A percentile compares a stretch with the other conserved stretches of the same genome.
Conservation (phyloP, 2,888 invertebrate species). For the Tipula helvola region DNA sequence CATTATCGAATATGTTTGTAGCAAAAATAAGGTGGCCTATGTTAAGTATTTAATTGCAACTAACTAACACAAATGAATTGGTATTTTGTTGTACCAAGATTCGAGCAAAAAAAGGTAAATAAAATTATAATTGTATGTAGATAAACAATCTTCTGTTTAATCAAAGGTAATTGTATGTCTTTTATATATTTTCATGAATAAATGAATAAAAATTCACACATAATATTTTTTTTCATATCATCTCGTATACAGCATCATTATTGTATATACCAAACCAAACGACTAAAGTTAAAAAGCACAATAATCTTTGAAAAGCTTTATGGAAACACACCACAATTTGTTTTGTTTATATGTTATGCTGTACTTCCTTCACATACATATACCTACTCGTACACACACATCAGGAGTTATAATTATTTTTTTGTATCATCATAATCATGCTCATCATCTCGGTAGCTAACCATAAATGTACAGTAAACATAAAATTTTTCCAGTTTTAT, state of each 20-base stretch:
- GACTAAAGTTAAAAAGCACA: background rate
- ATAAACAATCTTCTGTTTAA: background rate
- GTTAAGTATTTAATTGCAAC: background rate
- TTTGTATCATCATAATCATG: background rate
- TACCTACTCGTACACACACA: background rate
- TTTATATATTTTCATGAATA: background rate
- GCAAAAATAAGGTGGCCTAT: background rate
- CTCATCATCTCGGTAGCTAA: background rate
- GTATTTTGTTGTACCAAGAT: background rate
- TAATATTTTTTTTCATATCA: background rate
- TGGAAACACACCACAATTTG: background rate
- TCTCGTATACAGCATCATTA: background rate
- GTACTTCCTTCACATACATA: background rate
- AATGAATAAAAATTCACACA: background rate
- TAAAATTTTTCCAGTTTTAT: background rate
- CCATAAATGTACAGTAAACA: background rate
- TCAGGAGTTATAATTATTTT: background rate
- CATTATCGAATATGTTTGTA: no score
- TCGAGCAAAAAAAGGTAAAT: background rate
- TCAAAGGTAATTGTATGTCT: background rate
- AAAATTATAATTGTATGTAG: background rate
- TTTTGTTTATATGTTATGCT: background rate
- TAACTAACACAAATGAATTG: background rate
- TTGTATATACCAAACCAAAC: background rate
- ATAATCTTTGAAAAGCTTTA: background rate